Percentiles rank a stretch among this genome's conserved stretches.
phyloP scores from a whole-genome alignment of 2,888 invertebrate species.

The Cosmopolites sordidus region DNA sequence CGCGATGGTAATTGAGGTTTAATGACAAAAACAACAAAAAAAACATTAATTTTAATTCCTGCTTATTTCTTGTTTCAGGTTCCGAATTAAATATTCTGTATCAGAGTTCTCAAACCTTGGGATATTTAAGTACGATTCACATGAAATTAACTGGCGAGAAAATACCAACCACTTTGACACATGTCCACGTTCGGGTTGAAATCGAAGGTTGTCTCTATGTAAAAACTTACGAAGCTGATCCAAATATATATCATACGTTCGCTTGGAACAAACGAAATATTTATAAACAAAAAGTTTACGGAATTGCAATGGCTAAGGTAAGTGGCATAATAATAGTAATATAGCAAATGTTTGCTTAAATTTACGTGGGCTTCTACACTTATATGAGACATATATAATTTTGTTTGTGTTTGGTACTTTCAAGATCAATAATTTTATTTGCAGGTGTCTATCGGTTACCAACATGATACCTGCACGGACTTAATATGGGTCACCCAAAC shows the following conservation, averaged over 20 bases:
- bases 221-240: constrained; percentile 92
- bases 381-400: too few species aligned
- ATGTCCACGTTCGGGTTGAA: constrained; percentile 81
- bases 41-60: too few species aligned
- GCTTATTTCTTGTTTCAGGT: constrained; percentile 70
- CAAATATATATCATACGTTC: constrained; percentile 90
- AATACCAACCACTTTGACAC: constrained; percentile 75
- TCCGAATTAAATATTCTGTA: constrained; percentile 92
- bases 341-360: too few species aligned
- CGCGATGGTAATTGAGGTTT: too few species aligned
- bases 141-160: constrained; percentile 78
- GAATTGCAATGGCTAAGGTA: constrained; percentile 74
- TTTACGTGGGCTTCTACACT: too few species aligned
- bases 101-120: constrained; percentile 90
- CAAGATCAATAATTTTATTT: not conserved
- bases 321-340: too few species aligned
- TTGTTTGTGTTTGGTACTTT: not conserved
- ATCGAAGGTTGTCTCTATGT: constrained; percentile 71
- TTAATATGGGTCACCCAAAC: constrained; percentile 95
- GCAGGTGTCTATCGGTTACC: constrained; percentile 83
- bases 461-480: constrained; percentile 80
- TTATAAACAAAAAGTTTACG: constrained; percentile 93
- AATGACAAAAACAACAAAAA: too few species aligned
- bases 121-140: constrained; percentile 89
- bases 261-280: constrained; percentile 98